Evolutionary conservation across 2,888 invertebrate genomes (phyloP).

Genomic region (Selenia dentaria): DNA sequence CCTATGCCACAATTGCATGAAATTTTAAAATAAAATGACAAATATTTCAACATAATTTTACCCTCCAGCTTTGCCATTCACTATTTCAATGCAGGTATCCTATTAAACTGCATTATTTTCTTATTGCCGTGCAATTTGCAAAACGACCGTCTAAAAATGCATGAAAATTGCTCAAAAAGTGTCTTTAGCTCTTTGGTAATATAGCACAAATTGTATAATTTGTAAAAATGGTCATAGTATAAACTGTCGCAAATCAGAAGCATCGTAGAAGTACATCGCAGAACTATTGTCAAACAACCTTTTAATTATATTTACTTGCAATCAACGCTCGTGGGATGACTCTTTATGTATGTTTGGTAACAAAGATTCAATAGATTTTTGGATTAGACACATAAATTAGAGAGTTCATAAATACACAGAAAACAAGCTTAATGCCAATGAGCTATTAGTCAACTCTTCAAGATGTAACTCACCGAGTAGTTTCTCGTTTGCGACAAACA

Average conservation of each 20-base stretch:
- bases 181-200: slow-evolving; percentile 5
- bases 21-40: not conserved
- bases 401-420: no score
- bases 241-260: slow-evolving; percentile 8
- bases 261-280: no score
- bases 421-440: no score
- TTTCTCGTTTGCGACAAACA: slow-evolving; percentile 7
- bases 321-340: no score
- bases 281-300: no score
- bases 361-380: no score
- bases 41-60: not conserved
- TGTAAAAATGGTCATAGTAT: slow-evolving; percentile 6
- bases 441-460: no score
- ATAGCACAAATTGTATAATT: slow-evolving; percentile 10
- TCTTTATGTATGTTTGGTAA: no score
- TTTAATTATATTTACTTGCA: no score
- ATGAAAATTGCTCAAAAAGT: slow-evolving; percentile 6
- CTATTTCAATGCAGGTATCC: not conserved
- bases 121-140: slow-evolving; percentile 36
- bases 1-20: no score
- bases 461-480: no score
- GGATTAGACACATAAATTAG: no score
- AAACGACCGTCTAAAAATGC: slow-evolving; percentile 14
- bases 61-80: not conserved
- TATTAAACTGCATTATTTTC: slow-evolving; percentile 21